Base-by-base conservation (phyloP, 2,888 invertebrate species). In the Trichopoda pennipes region DNA sequence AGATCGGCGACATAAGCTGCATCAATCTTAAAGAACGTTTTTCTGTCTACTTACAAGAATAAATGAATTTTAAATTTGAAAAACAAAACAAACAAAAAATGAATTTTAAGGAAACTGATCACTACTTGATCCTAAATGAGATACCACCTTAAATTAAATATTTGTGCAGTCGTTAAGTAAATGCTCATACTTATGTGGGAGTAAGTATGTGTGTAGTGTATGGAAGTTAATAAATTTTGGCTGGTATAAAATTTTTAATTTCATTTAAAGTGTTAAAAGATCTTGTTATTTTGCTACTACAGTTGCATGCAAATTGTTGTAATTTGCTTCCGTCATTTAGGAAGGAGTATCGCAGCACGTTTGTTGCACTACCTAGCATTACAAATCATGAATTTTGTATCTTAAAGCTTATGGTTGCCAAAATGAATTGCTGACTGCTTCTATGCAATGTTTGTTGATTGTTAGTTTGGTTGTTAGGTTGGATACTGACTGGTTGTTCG, bases 191-290 rank as follows among this genome's bases (percentile, higher is more conserved):
- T 2, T 38, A 12, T 12, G 12, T 12, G 12, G 9, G 16, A 16
- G 44, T 23, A 12, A 38, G 12, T 12, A 38, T 16, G 16, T 9
- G 44, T 23, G 7, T 28, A 51, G 51, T 56, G 28, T 28, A 28
- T 28, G 19, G 16, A 53, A 51, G 35, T 56, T 47, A 38, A 58
- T 55, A 77, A 69, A 69, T 47, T 77, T 19, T 77, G 47, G 17
- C 77, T 83, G 61, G 74, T 84, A 84, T 80, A 69, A 51, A 80
- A 79, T 75, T 82, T 82, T 82, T 79, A 79, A 63, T 76, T 79
- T 82, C 82, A 72, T 82, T 78, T 76, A 68, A 68, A 82, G 79
- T 79, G 82, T 82, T 79, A 82, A 82, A 79, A 64, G 75, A 82
- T 82, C 68, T 69, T 79, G 75, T 63, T 61, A 61, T 51, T 19